These are phyloP conservation scores for Anneissia japonica DNA, from an alignment of 35 echinoderm and acorn worm species.

Conservation along the genomic window DNA sequence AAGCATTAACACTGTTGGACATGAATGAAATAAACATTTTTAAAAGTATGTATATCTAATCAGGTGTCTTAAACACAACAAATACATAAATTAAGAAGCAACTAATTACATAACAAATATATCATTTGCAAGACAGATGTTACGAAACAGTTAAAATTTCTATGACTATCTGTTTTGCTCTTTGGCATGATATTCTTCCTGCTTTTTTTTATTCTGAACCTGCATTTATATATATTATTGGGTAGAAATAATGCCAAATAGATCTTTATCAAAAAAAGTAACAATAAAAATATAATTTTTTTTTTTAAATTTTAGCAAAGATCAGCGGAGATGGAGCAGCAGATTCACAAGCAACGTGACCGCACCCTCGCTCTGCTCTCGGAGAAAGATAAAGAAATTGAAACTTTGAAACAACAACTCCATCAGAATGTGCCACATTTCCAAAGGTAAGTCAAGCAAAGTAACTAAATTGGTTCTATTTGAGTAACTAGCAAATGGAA, in stretches of 20 bases:
- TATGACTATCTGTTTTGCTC: too few relatives aligned
- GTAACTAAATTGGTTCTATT: not conserved
- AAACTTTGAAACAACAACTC: conserved; percentile 59
- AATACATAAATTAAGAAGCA: too few relatives aligned
- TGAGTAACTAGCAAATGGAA: too few relatives aligned
- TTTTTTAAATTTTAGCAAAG: conserved; percentile 47
- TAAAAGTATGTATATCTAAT: too few relatives aligned
- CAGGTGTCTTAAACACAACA: too few relatives aligned
- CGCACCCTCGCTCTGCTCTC: conserved; percentile 66
- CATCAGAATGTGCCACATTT: conserved; percentile 5
- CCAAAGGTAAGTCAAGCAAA: not conserved
- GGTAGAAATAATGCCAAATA: not conserved
- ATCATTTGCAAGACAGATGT: too few relatives aligned
- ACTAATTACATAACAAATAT: too few relatives aligned
- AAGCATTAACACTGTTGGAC: too few relatives aligned
- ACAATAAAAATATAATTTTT: not conserved
- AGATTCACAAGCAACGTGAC: conserved; percentile 81
- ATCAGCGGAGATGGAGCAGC: conserved; percentile 69
- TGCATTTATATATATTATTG: not conserved
- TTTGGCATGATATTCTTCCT: too few relatives aligned
- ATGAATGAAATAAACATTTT: too few relatives aligned
- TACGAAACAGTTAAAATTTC: too few relatives aligned
- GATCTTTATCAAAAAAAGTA: not conserved
- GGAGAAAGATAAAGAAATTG: conserved; percentile 85
- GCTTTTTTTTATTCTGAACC: too few relatives aligned